Conservation (phyloP, 2,113 vertebrate genomes). For the Micronycteris hirsuta region DNA sequence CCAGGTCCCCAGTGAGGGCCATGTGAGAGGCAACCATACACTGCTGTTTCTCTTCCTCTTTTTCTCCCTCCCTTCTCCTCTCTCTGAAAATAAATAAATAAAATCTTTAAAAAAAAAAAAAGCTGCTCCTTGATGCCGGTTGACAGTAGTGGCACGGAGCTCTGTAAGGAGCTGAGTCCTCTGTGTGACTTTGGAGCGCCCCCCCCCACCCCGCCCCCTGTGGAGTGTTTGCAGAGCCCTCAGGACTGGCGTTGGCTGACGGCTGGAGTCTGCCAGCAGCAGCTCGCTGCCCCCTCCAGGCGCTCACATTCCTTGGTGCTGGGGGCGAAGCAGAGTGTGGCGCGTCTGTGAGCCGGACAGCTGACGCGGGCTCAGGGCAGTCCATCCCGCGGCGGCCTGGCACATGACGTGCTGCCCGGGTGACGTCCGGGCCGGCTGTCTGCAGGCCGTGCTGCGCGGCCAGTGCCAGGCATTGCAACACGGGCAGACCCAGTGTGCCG, state of each 20-base stretch:
- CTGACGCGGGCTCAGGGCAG: neutral
- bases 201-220: neutral
- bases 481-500: accelerated
- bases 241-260: accelerated
- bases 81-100: too few relatives aligned
- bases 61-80: too few relatives aligned
- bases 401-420: neutral
- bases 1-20: too few relatives aligned
- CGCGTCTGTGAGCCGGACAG: neutral
- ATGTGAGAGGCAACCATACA: too few relatives aligned
- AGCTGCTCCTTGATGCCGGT: neutral
- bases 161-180: neutral
- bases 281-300: neutral
- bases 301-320: neutral
- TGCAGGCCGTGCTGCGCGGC: accelerated
- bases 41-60: too few relatives aligned
- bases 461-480: neutral
- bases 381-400: accelerated
- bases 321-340: too few relatives aligned
- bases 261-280: neutral
- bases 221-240: too few relatives aligned
- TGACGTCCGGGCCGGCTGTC: neutral
- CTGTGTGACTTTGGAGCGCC: neutral
- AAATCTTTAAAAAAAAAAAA: too few relatives aligned
- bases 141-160: neutral